phyloP scores from a whole-genome alignment of 1,140 invertebrate genomes.

The Bombus breviceps region DNA sequence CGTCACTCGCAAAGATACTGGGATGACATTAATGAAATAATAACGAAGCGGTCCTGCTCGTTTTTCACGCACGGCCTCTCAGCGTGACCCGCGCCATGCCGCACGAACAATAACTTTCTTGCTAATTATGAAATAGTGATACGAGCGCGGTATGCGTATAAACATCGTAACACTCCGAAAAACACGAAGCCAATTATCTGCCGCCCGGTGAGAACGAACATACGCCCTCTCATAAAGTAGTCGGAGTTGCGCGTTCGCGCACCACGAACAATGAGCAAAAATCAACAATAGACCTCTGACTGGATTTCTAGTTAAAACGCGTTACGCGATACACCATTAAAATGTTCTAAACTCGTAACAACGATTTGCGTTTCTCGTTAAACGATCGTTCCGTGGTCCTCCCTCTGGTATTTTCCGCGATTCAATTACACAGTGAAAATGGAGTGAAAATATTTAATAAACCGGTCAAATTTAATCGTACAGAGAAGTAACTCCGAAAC shows the following conservation, averaged over 20 bases:
- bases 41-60: slow-evolving; percentile 54
- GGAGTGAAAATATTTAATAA: neutral
- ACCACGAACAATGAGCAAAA: slow-evolving; percentile 64
- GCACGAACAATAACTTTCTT: slow-evolving; percentile 66
- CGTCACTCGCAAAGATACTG: slow-evolving; percentile 24
- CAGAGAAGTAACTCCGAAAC: neutral
- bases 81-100: slow-evolving; percentile 41
- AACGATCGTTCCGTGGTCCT: neutral
- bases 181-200: slow-evolving; percentile 71
- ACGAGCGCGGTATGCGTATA: slow-evolving; percentile 65
- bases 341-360: neutral
- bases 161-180: slow-evolving; percentile 70
- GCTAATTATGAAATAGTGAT: slow-evolving; percentile 76
- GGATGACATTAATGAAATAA: slow-evolving; percentile 63
- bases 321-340: neutral
- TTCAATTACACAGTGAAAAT: neutral
- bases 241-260: slow-evolving; percentile 23
- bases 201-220: slow-evolving; percentile 65
- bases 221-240: slow-evolving; percentile 66
- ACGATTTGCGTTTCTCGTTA: neutral
- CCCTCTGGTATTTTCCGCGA: too few relatives aligned
- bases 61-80: slow-evolving; percentile 58
- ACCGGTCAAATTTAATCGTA: too few relatives aligned
- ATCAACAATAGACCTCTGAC: slow-evolving; percentile 39
- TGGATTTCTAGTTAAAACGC: slow-evolving; percentile 29